Evolutionary conservation across 2,888 invertebrate species (phyloP), one percentile per base, ranked within the genome.

Genomic region (Watsonalla binaria): DNA sequence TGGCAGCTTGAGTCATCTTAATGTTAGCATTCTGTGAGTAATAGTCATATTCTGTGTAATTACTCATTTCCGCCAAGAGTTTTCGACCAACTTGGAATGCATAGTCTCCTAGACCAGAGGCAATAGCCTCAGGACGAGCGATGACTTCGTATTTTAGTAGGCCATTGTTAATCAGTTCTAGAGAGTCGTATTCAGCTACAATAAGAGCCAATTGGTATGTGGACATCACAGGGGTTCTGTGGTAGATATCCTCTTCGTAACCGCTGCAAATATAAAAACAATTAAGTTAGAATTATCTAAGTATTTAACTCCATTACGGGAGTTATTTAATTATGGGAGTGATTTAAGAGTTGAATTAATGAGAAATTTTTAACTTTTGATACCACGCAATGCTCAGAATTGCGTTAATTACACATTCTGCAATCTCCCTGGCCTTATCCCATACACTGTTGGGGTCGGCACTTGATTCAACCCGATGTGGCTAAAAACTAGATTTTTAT

Each of bases 171-270:
- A 45, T 46, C 4, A 56, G 54, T 0, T 14, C 59, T 56, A 64
- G 14, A 34, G 65, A 67, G 13, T 62, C 86, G 67, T 93, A 94
- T 54, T 94, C 92, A 54, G 93, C 93, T 2, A 95, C 93, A 8
- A 94, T 92, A 59, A 95, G 89, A 0, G 95, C 95, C 34, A 95
- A 86, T 5, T 95, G 87, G 66, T 96, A 95, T 0, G 95, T 94
- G 6, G 94, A 94, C 92, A 92, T 92, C 2, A 66, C 35, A 0
- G 92, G 92, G 0, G 93, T 89, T 35, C 66, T 86, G 58, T 62
- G 37, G 57, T 78, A 90, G 0, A 72, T 47, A 55, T 90, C 89
- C 11, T 82, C 79, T 61, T 62, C 33, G 53, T 72, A 86, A 34
- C 68, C 69, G 2, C 87, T 89, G 64, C 42, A 67, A 73, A 53